Evolutionary conservation across 2,113 vertebrate genomes (phyloP).

Genomic region (Scytalopus superciliaris): DNA sequence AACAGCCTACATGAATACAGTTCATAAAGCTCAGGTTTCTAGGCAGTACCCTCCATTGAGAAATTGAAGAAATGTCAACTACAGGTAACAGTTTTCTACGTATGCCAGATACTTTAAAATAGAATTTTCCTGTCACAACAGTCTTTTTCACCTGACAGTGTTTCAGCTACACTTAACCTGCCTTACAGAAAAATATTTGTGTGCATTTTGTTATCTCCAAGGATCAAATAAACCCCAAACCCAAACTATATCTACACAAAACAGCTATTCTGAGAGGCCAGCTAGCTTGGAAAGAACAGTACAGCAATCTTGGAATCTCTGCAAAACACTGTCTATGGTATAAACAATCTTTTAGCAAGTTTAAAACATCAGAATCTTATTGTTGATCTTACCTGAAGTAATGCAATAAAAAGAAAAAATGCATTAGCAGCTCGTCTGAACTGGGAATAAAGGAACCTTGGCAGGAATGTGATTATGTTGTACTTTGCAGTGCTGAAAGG

Average conservation of each 20-base stretch:
- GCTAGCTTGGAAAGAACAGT: not conserved
- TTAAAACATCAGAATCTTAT: not conserved
- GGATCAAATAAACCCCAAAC: not conserved
- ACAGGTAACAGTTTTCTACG: not conserved
- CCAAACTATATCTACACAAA: not conserved
- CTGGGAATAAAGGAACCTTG: conserved; percentile 97
- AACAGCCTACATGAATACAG: not conserved
- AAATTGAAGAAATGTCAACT: not conserved
- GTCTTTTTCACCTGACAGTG: not conserved
- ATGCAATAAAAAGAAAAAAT: conserved; percentile 98
- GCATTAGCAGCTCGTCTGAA: conserved; percentile 98
- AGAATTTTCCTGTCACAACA: not conserved
- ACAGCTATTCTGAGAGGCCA: not conserved
- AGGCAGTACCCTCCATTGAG: not conserved
- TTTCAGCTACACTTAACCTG: not conserved
- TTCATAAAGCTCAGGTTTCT: not conserved
- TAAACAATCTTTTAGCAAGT: not conserved
- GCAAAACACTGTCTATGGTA: not conserved
- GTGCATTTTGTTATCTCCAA: not conserved
- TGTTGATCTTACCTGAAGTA: conserved; percentile 89
- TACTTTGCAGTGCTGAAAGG: conserved; percentile 96
- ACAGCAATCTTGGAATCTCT: not conserved
- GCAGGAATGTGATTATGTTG: conserved; percentile 96
- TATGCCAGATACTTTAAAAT: not conserved
- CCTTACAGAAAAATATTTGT: not conserved